Evolutionary conservation across 2,113 vertebrate genomes (phyloP).

Genomic region (Antennarius striatus): DNA sequence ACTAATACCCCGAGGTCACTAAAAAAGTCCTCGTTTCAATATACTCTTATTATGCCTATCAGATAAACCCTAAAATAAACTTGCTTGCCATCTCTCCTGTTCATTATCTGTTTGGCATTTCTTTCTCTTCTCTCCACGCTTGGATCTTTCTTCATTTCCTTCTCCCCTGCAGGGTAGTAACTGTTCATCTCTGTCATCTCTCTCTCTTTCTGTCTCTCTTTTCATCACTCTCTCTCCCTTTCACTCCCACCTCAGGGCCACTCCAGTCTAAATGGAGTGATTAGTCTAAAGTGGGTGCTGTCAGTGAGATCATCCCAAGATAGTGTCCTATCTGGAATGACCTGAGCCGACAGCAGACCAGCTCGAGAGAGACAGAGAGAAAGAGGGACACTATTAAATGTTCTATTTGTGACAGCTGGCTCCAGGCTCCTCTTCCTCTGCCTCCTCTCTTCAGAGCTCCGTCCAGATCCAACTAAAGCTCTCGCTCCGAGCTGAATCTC

Average conservation of each 20-base stretch:
- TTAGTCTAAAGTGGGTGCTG: constrained; percentile 94
- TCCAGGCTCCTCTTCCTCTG: constrained; percentile 83
- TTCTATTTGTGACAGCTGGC: constrained; percentile 93
- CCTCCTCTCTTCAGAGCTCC: constrained; percentile 48
- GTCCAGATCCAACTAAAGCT: constrained; percentile 53
- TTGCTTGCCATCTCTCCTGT: constrained; percentile 35
- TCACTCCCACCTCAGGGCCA: constrained; percentile 85
- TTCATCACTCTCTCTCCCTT: constrained; percentile 62
- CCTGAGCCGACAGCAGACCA: constrained; percentile 91
- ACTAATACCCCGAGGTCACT: constrained; percentile 51
- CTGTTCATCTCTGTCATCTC: constrained; percentile 83
- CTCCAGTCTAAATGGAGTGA: constrained; percentile 92
- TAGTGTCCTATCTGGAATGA: constrained; percentile 94
- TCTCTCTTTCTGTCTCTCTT: constrained; percentile 53
- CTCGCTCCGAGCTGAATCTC: constrained; percentile 42
- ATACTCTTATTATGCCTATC: constrained; percentile 36
- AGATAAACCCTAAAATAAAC: constrained; percentile 40
- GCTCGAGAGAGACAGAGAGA: constrained; percentile 75
- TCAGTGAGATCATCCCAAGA: constrained; percentile 96
- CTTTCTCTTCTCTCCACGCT: constrained; percentile 13
- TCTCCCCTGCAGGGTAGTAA: constrained; percentile 70
- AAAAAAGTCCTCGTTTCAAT: constrained; percentile 50
- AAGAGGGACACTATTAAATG: constrained; percentile 86
- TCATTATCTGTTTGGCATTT: constrained; percentile 20
- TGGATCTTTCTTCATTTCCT: constrained; percentile 52